Base-by-base conservation (phyloP, 2,888 invertebrate genomes). In the Nephrotoma flavescens region DNA sequence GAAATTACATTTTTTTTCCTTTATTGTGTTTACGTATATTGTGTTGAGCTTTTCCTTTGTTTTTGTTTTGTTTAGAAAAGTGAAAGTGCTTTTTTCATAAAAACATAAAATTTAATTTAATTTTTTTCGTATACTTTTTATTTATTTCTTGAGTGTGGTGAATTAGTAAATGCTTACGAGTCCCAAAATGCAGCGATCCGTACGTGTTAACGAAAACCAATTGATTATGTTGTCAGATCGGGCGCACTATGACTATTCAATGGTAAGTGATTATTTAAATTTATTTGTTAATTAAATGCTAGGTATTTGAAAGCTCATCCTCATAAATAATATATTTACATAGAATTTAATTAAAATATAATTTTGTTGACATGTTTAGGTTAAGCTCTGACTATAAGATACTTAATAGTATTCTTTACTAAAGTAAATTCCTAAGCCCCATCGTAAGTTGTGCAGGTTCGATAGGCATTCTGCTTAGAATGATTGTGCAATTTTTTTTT, bases 181-280 rank as follows among this genome's bases (percentile, higher is more conserved):
- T 90, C 96, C 96, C 42, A 96, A 96, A 92, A 97, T 97, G 94
- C 97, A 97, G 93, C 94, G 97, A 88, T 94, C 95, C 87, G 94
- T 97, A 88, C 94, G 97, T 87, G 95, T 97, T 88, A 97, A 97
- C 92, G 97, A 97, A 89, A 94, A 94, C 52, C 97, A 97, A 91
- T 93, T 97, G 88, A 92, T 96, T 87, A 96, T 96, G 92, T 93
- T 98, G 88, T 96, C 97, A 0, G 96, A 96, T 89, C 94, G 96
- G 88, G 97, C 97, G n/a, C 95, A 95, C 90, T 95, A 95, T 90
- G 97, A 97, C 90, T 95, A 96, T 90, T 94, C 95, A n/a, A 93
- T 93, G 92, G 93, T 93, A 89, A 90, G 87, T 88, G 57, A 71
- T 19, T 4, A 31, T 71, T 42, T 86, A 9, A 12, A 15, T n/a